Base-by-base conservation (phyloP, 2,888 invertebrate genomes). In the Cephalotes varians region DNA sequence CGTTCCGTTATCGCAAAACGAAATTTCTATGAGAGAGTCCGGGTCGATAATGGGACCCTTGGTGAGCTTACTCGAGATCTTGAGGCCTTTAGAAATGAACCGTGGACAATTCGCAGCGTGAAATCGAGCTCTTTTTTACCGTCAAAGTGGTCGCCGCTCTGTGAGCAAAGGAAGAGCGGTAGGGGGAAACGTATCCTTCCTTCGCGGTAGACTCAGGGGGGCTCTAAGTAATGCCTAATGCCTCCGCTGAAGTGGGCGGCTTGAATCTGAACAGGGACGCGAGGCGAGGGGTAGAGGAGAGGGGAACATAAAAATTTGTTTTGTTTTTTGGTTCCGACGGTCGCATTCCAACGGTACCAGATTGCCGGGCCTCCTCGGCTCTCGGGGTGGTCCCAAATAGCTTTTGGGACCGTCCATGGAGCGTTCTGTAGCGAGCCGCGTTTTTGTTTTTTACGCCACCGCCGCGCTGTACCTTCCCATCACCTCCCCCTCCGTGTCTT, bases 371-470 rank as follows among this genome's bases (percentile, higher is more conserved):
- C 90, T 88, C 88, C 88, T 86, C 81, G 81, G 83, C 86, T 89
- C 92, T 91, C 93, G 92, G 93, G 93, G 93, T 93, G 93, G 93
- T 93, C 93, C 93, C 91, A 90, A 93, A 93, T 93, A 93, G 92
- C 92, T 93, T 79, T 79, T 89, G 90, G 91, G 90, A 91, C 90
- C 91, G 90, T 92, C 93, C 90, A 15, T 90, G 91, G 89, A 88
- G 88, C 91, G 86, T 84, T 88, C 84, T 87, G 83, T 85, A 84
- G 88, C 85, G 83, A 84, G 82, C 86, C 83, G 82, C 87, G 90
- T 87, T 91, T 90, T 91, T 87, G 80, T 91, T 90, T 88, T 89
- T 90, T 86, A 86, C 86, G 84, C 84, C 87, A 79, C 85, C 86
- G 81, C 83, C 76, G 80, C 76, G 82, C 79, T 71, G 73, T 54